These are phyloP conservation scores for Cenopis cana DNA, from an alignment of 2,888 invertebrate genomes.

Conservation along the genomic window DNA sequence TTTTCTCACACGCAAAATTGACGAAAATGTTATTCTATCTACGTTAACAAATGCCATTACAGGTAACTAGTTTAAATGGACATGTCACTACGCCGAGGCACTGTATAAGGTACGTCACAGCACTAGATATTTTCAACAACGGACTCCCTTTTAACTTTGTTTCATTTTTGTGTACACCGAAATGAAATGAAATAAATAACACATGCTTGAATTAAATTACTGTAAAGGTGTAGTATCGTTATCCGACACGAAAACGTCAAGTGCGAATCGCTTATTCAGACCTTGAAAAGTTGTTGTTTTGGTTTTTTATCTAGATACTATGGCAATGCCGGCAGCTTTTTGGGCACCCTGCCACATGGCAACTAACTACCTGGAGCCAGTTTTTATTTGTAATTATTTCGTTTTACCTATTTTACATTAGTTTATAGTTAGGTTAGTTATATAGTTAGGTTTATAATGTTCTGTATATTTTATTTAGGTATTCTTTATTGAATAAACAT, in stretches of 20 bases:
- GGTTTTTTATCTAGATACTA: too few relatives aligned
- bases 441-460: too few relatives aligned
- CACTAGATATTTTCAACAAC: constrained; percentile 51
- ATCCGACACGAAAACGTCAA: constrained; percentile 37
- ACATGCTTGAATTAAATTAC: constrained; percentile 30
- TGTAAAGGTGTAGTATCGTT: constrained; percentile 15
- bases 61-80: constrained; percentile 66
- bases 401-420: too few relatives aligned
- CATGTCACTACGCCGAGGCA: constrained; percentile 70
- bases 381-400: too few relatives aligned
- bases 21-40: constrained; percentile 20
- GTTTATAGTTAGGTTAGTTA: too few relatives aligned
- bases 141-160: constrained; percentile 7
- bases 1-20: constrained; percentile 11
- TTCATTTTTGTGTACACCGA: not conserved
- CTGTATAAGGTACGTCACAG: constrained; percentile 65
- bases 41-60: constrained; percentile 8
- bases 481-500: too few relatives aligned
- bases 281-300: not conserved
- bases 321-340: too few relatives aligned
- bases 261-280: constrained; percentile 15
- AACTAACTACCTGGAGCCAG: too few relatives aligned
- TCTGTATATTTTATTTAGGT: too few relatives aligned
- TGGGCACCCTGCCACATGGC: too few relatives aligned
- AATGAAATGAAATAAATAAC: constrained; percentile 18